Conservation (phyloP, 1,140 invertebrate species). For the Ectropis grisescens region DNA sequence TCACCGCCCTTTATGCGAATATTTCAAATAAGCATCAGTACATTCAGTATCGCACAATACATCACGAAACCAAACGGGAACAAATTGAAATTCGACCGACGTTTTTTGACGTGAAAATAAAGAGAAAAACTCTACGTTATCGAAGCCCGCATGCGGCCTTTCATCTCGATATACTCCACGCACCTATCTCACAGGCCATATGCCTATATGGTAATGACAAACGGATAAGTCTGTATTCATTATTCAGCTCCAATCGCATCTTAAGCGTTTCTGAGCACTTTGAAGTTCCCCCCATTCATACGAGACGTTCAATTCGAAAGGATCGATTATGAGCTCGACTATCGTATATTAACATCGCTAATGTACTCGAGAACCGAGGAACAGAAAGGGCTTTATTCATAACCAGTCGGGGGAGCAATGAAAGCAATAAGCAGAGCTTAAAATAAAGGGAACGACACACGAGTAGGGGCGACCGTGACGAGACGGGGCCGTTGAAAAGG, state of each 20-base stretch:
- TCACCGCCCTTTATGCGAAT: too few relatives aligned
- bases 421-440: constrained; percentile 15
- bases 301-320: constrained; percentile 23
- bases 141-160: too few relatives aligned
- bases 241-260: constrained; percentile 8
- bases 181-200: too few relatives aligned
- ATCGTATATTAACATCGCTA: constrained; percentile 43
- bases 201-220: too few relatives aligned
- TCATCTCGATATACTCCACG: too few relatives aligned
- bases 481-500: too few relatives aligned
- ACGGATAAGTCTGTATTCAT: constrained; percentile 9
- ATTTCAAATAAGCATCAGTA: too few relatives aligned
- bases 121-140: too few relatives aligned
- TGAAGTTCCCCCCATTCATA: constrained; percentile 19
- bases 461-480: neutral
- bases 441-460: constrained; percentile 16
- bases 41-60: too few relatives aligned
- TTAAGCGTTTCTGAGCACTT: constrained; percentile 8
- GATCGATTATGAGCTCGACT: constrained; percentile 30
- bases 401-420: constrained; percentile 15
- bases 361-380: constrained; percentile 26
- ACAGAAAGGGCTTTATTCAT: constrained; percentile 28
- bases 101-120: too few relatives aligned
- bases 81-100: too few relatives aligned
- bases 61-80: too few relatives aligned